Evolutionary conservation across 2,113 vertebrate genomes (phyloP), one percentile per base, ranked within the genome.

Genomic region (Pedionomus torquatus): DNA sequence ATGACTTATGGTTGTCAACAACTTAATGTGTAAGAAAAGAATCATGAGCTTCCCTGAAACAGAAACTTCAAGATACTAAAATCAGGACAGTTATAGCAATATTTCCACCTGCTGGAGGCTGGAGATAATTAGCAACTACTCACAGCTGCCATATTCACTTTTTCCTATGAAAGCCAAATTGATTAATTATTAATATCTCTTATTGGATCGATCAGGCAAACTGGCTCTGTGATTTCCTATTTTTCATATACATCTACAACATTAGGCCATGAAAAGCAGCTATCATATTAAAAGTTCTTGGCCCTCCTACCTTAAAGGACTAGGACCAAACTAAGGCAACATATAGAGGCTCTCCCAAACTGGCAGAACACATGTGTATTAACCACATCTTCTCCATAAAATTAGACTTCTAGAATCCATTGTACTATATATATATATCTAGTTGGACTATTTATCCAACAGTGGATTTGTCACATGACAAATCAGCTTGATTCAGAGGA

Each of bases 81-180:
- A 26, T 33, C 41, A 13, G 31, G 7, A 83, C 78, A 83, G 39
- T 82, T 79, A 58, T 46, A 85, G 72, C 82, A 96, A 87, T 75
- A 88, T 95, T 95, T 97, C 95, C 95, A 97, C 89, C 95, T 97
- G 17, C 93, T 96, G 93, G 92, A 95, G 57, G 28, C 21, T 87
- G 4, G 17, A 49, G 41, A 96, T 79, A 95, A 95, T 87, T 41
- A 93, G 44, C 87, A 90, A 69, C 51, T 52, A 71, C 43, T 91
- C 3, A 1, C 9, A 93, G 52, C 26, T 82, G 61, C 21, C 58
- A 92, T 52, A 28, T 30, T 44, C 33, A 75, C 10, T 30, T 43
- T 79, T 70, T 75, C n/a, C 63, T 39, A 8, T 7, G 11, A 26
- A 80, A 87, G 19, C 46, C 11, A 51, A 58, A 35, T 15, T 37